These are phyloP conservation scores for Calonectris borealis DNA, from an alignment of 2,113 vertebrate species.

Conservation along the genomic window DNA sequence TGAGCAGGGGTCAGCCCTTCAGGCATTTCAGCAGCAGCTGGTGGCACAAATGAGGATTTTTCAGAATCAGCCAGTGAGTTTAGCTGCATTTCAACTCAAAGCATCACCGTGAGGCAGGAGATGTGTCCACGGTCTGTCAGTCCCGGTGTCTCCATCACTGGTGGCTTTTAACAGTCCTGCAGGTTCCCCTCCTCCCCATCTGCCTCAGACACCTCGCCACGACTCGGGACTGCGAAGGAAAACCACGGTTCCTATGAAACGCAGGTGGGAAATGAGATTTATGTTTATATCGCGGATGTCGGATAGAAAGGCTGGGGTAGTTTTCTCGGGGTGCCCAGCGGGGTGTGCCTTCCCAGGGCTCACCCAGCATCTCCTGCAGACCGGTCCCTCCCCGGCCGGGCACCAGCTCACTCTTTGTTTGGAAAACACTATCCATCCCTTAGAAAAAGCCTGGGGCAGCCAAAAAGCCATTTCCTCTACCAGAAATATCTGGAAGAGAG, in stretches of 20 bases:
- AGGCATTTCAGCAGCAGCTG: not conserved
- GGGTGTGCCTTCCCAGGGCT: not conserved
- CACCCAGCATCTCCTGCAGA: not conserved
- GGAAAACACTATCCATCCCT: not conserved
- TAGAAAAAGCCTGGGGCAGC: not conserved
- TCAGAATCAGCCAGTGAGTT: not conserved
- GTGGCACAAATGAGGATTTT: not conserved
- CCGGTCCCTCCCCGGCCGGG: fast-evolving
- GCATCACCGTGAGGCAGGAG: not conserved
- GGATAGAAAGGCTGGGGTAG: not conserved
- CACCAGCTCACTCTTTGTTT: not conserved
- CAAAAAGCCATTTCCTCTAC: not conserved
- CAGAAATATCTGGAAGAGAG: slow-evolving; percentile 34
- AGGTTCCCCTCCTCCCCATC: not conserved
- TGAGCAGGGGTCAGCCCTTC: not conserved
- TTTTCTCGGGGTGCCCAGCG: not conserved
- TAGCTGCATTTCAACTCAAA: not conserved
- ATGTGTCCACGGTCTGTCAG: not conserved
- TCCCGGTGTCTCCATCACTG: not conserved
- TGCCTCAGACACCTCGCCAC: not conserved
- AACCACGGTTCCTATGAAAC: not conserved
- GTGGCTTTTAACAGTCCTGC: not conserved
- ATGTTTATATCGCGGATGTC: not conserved
- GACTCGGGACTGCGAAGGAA: fast-evolving
- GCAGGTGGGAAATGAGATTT: not conserved